Evolutionary conservation across 2,797 vertebrate species (phyloP).

Genomic region (Urosaurus nigricauda): DNA sequence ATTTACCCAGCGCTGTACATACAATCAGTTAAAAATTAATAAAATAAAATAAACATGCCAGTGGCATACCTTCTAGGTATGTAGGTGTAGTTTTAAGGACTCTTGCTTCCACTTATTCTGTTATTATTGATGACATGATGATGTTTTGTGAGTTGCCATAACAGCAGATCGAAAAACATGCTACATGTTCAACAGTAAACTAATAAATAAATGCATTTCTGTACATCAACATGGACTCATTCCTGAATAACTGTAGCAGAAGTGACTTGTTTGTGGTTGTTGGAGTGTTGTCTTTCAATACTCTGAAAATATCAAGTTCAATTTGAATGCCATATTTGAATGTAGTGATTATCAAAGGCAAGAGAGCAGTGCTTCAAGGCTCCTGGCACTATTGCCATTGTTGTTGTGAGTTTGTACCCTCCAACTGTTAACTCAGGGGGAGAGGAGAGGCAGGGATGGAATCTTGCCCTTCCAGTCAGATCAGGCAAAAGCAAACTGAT

Average conservation of each 20-base stretch:
- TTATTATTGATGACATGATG: neutral
- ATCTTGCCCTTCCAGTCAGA: too few relatives aligned
- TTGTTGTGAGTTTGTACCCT: neutral
- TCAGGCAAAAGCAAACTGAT: too few relatives aligned
- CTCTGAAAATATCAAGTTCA: conserved; percentile 1
- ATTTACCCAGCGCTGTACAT: too few relatives aligned
- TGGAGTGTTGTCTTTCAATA: conserved; percentile 26
- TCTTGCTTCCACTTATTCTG: neutral
- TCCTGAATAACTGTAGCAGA: neutral
- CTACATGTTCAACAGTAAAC: neutral
- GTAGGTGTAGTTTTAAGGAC: neutral
- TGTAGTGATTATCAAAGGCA: conserved; percentile 42
- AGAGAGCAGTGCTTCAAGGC: conserved; percentile 29
- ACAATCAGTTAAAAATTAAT: too few relatives aligned
- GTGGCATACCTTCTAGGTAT: neutral
- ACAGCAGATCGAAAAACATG: neutral
- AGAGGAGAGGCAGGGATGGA: too few relatives aligned
- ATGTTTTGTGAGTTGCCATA: neutral
- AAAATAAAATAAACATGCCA: too few relatives aligned
- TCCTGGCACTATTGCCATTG: neutral
- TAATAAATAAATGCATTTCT: neutral
- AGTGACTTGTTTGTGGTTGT: neutral
- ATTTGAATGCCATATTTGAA: conserved; percentile 4
- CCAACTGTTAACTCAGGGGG: too few relatives aligned
- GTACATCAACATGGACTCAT: neutral